phyloP scores from a whole-genome alignment of 2,113 vertebrate species.

The Pagrus major region DNA sequence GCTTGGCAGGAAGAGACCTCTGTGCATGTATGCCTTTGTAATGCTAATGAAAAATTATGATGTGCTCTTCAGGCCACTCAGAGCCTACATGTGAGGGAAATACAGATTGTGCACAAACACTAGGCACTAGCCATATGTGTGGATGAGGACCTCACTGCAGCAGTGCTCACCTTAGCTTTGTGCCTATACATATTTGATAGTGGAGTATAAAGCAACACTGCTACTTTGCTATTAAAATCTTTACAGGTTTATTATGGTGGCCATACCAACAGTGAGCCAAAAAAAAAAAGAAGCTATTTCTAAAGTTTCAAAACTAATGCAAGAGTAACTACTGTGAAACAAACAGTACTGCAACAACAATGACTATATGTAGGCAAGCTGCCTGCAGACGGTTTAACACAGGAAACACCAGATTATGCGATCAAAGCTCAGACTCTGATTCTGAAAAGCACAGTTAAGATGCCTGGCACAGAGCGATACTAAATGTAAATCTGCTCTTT shows the following conservation, averaged over 20 bases:
- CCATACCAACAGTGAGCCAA: background rate
- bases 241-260: background rate
- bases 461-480: background rate
- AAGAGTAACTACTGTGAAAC: slow-evolving; percentile 3
- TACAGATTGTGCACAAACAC: slow-evolving; percentile 1
- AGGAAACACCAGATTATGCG: slow-evolving; percentile 25
- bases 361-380: slow-evolving; percentile 10
- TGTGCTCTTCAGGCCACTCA: slow-evolving; percentile 11
- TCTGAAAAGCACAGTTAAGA: slow-evolving; percentile 14
- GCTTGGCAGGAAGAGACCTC: slow-evolving; percentile 23
- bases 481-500: slow-evolving; percentile 39
- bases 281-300: background rate
- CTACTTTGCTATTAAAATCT: background rate
- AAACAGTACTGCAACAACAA: slow-evolving; percentile 4
- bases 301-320: background rate
- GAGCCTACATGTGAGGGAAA: slow-evolving; percentile 20
- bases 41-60: slow-evolving; percentile 49
- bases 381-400: slow-evolving; percentile 8
- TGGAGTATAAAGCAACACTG: background rate
- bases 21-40: slow-evolving; percentile 42
- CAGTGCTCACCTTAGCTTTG: background rate
- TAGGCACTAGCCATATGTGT: background rate
- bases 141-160: slow-evolving; percentile 11
- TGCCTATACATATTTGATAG: background rate
- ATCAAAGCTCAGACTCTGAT: slow-evolving; percentile 10